Evolutionary conservation across 2,797 vertebrate genomes (phyloP).

Genomic region (Petrocephalus schoutedeni): DNA sequence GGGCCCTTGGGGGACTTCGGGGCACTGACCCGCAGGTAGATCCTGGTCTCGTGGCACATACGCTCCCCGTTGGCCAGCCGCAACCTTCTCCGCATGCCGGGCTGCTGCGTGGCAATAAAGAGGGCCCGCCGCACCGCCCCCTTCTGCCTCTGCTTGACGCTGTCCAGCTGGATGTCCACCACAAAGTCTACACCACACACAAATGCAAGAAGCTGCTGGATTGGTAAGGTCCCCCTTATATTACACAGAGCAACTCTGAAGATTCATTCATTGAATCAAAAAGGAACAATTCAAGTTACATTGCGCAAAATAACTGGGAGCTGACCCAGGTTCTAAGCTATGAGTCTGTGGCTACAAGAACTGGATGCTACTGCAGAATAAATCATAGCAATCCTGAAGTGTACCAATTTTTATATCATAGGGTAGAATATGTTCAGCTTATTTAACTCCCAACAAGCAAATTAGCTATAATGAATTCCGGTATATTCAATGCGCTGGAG

Average conservation of each 20-base stretch:
- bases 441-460: background rate
- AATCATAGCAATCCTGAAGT: background rate
- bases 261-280: background rate
- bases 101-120: slow-evolving; percentile 71
- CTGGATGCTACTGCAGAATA: background rate
- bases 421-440: background rate
- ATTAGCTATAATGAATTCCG: background rate
- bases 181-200: slow-evolving; percentile 65
- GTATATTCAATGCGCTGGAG: background rate
- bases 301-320: background rate
- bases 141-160: slow-evolving; percentile 76
- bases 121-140: slow-evolving; percentile 72
- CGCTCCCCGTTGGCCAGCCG: slow-evolving; percentile 61
- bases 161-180: slow-evolving; percentile 80
- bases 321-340: background rate
- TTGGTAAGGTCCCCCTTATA: background rate
- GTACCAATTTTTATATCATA: background rate
- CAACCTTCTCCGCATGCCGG: slow-evolving; percentile 58
- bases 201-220: slow-evolving; percentile 9
- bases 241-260: background rate
- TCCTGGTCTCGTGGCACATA: slow-evolving; percentile 70
- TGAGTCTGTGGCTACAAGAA: background rate
- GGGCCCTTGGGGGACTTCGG: background rate
- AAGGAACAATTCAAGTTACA: background rate
- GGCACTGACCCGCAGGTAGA: slow-evolving; percentile 75